phyloP scores from a whole-genome alignment of 92 coral and sea anemone genomes.

The Porites lobata region DNA sequence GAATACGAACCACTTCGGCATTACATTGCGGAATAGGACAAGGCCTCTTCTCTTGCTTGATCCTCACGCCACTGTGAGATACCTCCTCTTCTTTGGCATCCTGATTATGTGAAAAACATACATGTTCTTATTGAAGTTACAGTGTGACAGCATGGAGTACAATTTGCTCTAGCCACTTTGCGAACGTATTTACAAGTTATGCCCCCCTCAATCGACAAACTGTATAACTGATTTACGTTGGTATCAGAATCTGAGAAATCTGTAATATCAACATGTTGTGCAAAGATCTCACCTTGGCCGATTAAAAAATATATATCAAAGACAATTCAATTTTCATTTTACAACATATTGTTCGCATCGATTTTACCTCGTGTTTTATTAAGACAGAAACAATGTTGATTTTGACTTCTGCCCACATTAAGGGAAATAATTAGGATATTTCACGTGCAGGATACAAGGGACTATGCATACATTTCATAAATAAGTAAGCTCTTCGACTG shows the following conservation, averaged over 20 bases:
- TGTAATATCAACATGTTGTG: not conserved
- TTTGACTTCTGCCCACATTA: not conserved
- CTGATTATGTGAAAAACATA: conserved; percentile 14
- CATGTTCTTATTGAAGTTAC: not conserved
- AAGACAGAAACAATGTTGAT: not conserved
- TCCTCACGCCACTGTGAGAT: not conserved
- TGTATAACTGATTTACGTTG: not conserved
- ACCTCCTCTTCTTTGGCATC: not conserved
- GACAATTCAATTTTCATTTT: conserved; percentile 1
- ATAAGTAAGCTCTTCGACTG: not conserved
- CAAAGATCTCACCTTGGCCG: not conserved
- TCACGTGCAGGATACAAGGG: not conserved
- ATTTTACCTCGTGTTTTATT: not conserved
- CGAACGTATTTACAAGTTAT: not conserved
- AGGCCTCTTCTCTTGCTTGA: not conserved
- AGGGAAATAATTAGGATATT: not conserved
- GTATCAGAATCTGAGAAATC: not conserved
- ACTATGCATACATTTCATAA: not conserved
- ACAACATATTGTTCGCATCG: not conserved
- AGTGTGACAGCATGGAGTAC: conserved; percentile 1
- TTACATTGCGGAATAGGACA: conserved; percentile 12
- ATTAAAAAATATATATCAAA: conserved; percentile 4
- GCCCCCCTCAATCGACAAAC: not conserved
- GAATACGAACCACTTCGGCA: conserved; percentile 18
- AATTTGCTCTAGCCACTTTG: not conserved